These are phyloP conservation scores for Mus caroli DNA, from an alignment of 2,797 vertebrate species.

Conservation along the genomic window DNA sequence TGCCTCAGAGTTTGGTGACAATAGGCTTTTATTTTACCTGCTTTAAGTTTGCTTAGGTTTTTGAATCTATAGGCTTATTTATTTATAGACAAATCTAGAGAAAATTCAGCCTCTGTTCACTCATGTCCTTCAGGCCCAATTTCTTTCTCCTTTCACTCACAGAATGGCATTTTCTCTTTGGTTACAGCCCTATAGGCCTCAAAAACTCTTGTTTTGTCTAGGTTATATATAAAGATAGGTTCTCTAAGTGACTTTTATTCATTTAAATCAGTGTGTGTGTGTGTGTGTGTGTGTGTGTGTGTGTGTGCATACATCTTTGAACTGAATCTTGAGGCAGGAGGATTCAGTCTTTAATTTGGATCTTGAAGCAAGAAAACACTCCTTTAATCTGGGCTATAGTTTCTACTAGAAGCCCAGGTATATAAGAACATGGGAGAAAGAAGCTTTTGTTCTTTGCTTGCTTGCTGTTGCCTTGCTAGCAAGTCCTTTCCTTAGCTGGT, in stretches of 20 bases:
- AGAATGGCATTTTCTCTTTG: not conserved
- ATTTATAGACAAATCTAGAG: not conserved
- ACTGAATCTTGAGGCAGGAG: not conserved
- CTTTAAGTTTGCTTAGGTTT: not conserved
- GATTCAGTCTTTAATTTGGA: no score
- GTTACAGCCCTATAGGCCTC: not conserved
- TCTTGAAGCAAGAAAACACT: not conserved
- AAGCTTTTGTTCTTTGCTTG: not conserved
- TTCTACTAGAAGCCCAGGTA: not conserved
- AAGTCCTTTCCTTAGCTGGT: not conserved
- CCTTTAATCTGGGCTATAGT: not conserved
- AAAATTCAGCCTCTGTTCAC: not conserved
- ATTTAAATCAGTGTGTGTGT: not conserved
- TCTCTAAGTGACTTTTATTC: not conserved
- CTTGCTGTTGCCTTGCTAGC: not conserved
- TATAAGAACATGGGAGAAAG: not conserved
- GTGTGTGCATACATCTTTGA: not conserved
- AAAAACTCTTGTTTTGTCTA: not conserved
- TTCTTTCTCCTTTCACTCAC: not conserved
- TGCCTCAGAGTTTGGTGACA: not conserved
- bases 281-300: not conserved
- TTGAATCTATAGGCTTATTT: not conserved
- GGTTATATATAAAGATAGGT: not conserved
- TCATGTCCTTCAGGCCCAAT: not conserved
- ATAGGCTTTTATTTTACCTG: not conserved